Conservation (phyloP, 1,140 invertebrate species). For the Pomacea maculata region DNA sequence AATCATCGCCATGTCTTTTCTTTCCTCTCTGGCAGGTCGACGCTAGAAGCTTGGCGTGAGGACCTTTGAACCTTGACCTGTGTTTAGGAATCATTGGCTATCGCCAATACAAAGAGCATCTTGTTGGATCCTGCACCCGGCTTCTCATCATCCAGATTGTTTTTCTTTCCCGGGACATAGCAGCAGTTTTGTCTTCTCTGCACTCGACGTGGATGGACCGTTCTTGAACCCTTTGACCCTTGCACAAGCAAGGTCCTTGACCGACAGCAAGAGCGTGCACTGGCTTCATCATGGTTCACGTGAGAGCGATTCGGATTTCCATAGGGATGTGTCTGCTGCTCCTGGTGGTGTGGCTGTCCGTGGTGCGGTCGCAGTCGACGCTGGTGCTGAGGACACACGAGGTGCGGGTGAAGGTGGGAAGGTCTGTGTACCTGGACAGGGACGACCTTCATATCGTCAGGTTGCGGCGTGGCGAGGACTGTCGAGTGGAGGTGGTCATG, state of each 20-base stretch:
- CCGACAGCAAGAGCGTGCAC: background rate
- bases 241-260: background rate
- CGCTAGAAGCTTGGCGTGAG: no score
- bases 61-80: no score
- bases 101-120: no score
- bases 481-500: slow-evolving; percentile 54
- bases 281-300: background rate
- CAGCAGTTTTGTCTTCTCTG: background rate
- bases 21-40: no score
- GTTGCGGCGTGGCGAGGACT: slow-evolving; percentile 40
- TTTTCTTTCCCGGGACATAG: background rate
- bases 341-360: slow-evolving; percentile 5
- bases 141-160: no score
- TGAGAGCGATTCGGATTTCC: background rate
- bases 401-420: slow-evolving; percentile 53
- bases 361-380: background rate
- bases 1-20: no score
- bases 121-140: no score
- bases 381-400: slow-evolving; percentile 43
- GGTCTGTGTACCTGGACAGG: slow-evolving; percentile 50
- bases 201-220: background rate
- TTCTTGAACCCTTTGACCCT: background rate
- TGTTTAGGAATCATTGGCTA: no score
- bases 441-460: slow-evolving; percentile 50
- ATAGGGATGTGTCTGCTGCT: background rate